Evolutionary conservation across 2,113 vertebrate species (phyloP).

Genomic region (Pao palembangensis): DNA sequence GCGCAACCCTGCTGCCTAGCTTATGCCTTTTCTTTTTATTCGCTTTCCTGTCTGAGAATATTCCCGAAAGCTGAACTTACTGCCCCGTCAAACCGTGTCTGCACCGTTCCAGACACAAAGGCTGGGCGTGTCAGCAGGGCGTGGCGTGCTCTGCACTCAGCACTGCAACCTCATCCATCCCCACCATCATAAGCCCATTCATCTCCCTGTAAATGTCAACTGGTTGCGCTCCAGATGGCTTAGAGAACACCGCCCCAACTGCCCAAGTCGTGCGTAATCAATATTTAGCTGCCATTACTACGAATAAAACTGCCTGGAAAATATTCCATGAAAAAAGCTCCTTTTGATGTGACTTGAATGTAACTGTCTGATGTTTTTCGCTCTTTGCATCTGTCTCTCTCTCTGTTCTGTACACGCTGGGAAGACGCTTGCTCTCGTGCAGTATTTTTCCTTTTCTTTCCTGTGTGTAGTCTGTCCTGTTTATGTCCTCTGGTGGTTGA

Average conservation of each 20-base stretch:
- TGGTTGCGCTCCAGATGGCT: slow-evolving; percentile 39
- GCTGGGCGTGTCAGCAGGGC: no score
- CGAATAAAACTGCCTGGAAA: slow-evolving; percentile 58
- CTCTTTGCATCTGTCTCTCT: slow-evolving; percentile 72
- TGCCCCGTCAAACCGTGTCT: slow-evolving; percentile 40
- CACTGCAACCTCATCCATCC: background rate
- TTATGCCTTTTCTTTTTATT: slow-evolving; percentile 8
- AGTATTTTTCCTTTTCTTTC: slow-evolving; percentile 30
- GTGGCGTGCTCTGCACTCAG: background rate
- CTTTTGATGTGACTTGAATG: slow-evolving; percentile 79
- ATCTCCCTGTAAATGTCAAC: slow-evolving; percentile 18
- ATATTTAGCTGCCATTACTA: slow-evolving; percentile 31
- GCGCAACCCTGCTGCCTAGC: background rate
- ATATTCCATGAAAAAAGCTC: slow-evolving; percentile 49
- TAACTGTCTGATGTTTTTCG: slow-evolving; percentile 77
- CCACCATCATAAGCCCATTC: slow-evolving; percentile 10
- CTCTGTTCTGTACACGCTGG: slow-evolving; percentile 65
- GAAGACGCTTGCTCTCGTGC: slow-evolving; percentile 64
- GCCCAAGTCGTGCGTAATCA: slow-evolving; percentile 44
- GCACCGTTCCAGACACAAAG: slow-evolving; percentile 16
- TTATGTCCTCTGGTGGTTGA: slow-evolving; percentile 71
- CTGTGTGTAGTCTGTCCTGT: slow-evolving; percentile 74
- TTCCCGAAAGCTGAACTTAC: slow-evolving; percentile 54
- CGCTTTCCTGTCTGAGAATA: slow-evolving; percentile 25
- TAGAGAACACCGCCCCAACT: slow-evolving; percentile 51